phyloP scores from a whole-genome alignment of 2,113 vertebrate species.

The Microtus richardsoni region DNA sequence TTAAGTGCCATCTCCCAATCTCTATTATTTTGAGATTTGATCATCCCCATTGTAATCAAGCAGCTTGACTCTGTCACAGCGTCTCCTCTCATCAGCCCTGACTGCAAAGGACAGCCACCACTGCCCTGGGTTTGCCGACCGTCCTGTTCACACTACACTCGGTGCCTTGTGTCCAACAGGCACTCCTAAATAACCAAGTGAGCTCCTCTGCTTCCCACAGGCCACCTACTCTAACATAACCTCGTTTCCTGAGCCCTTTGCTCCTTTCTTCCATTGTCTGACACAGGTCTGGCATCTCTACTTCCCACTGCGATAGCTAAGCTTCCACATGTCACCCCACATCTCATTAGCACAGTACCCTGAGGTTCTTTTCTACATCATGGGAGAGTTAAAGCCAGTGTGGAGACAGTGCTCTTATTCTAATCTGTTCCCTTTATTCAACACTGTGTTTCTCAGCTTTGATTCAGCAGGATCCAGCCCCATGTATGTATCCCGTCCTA shows the following conservation, averaged over 20 bases:
- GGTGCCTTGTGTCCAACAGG: background rate
- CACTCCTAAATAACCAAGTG: background rate
- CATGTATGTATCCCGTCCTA: background rate
- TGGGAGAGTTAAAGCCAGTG: constrained; percentile 24
- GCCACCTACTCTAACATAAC: background rate
- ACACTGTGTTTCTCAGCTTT: constrained; percentile 6
- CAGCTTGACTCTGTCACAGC: background rate
- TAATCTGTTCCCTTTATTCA: constrained; percentile 44
- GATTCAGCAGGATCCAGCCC: background rate
- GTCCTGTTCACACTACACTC: background rate
- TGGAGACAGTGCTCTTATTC: constrained; percentile 20
- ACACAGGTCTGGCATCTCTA: background rate
- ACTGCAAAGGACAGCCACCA: background rate
- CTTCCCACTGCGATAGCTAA: constrained; percentile 12
- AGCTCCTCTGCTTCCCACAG: background rate
- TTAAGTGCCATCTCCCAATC: background rate
- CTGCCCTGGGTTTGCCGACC: background rate
- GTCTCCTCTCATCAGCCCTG: background rate
- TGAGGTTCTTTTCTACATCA: background rate
- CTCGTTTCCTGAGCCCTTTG: background rate
- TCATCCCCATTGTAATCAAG: background rate
- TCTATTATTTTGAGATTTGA: background rate
- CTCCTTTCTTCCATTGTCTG: constrained; percentile 41
- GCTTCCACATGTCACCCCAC: constrained; percentile 30
- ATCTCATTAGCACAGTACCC: constrained; percentile 55